Evolutionary conservation across 2,888 invertebrate genomes (phyloP), one percentile per base, ranked within the genome.

Genomic region (Patella ulyssiponensis): DNA sequence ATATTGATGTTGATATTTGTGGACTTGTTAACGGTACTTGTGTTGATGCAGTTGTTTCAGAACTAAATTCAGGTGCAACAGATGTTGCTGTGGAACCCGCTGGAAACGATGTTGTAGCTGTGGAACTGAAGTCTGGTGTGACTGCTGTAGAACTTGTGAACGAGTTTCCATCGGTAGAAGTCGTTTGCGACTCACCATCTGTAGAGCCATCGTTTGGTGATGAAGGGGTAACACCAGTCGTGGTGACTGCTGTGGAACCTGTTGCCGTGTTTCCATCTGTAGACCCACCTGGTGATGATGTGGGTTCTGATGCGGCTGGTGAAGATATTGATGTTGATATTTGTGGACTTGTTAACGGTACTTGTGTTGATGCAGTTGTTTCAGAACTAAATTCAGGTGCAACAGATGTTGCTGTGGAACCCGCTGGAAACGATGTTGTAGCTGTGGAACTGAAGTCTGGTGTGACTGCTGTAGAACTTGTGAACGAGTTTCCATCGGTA

Each of bases 341-440:
- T 12, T 44, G 53, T 53, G 56, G 71, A 69, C 74, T 80, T 14
- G 84, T 83, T 33, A 86, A 27, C 3, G 27, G 27, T 27, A 27
- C 27, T 27, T 27, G 27, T 27, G 27, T 27, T 27, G 27, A 27
- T 84, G 14, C 81, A 79, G 52, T 83, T 83, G 4, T 83, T 81
- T 12, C 84, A 82, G 0, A 83, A 82, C 74, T 86, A 86, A 44
- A 84, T 27, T 27, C 27, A 82, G 33, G 82, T 80, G 1, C 86
- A 84, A 12, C 86, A 84, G 5, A 86, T 84, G 69, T 86, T 86
- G 2, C 84, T 77, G 73, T 86, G 84, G 12, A 84, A 27, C 27
- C 27, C 27, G 3, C 27, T 27, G 27, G 27, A 27, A 3, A 1
- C 3, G 27, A 27, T 52, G 51, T 4, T 73, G 2, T 4, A 0